Percentiles rank a stretch among this genome's conserved stretches.
These are phyloP conservation scores for Clarias batrachus DNA, from an alignment of 2,113 vertebrate genomes.

Conservation along the genomic window DNA sequence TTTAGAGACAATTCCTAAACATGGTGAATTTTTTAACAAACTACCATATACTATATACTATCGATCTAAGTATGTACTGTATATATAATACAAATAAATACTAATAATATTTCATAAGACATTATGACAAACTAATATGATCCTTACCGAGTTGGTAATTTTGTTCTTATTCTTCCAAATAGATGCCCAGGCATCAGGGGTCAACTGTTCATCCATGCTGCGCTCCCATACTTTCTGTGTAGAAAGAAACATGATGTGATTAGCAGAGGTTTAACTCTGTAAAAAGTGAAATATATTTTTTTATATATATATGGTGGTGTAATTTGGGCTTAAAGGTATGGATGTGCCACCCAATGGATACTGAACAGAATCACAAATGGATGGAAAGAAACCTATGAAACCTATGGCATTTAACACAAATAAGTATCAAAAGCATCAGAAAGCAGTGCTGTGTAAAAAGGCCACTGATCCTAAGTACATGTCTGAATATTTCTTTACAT, in stretches of 20 bases:
- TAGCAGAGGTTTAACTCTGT: neutral
- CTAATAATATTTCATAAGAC: neutral
- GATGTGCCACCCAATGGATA: neutral
- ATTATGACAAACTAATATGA: constrained; percentile 15
- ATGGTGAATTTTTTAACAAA: too few relatives aligned
- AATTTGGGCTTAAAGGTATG: neutral
- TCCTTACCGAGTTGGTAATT: constrained; percentile 71
- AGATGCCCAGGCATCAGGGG: constrained; percentile 74
- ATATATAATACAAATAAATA: neutral
- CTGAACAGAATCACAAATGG: neutral
- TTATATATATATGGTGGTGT: neutral
- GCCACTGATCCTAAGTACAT: neutral
- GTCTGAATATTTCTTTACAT: constrained; percentile 2
- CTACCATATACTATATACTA: neutral
- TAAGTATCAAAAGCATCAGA: neutral
- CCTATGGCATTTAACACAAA: neutral
- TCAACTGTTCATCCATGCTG: constrained; percentile 73
- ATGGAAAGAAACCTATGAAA: neutral
- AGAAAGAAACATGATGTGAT: constrained; percentile 20
- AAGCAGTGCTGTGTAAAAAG: too few relatives aligned
- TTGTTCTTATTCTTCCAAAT: constrained; percentile 79
- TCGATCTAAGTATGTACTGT: neutral
- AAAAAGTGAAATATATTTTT: neutral
- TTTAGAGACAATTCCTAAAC: neutral
- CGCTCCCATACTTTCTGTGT: constrained; percentile 77